Evolutionary conservation across 2,797 vertebrate species (phyloP).

Genomic region (Mastacembelus armatus): DNA sequence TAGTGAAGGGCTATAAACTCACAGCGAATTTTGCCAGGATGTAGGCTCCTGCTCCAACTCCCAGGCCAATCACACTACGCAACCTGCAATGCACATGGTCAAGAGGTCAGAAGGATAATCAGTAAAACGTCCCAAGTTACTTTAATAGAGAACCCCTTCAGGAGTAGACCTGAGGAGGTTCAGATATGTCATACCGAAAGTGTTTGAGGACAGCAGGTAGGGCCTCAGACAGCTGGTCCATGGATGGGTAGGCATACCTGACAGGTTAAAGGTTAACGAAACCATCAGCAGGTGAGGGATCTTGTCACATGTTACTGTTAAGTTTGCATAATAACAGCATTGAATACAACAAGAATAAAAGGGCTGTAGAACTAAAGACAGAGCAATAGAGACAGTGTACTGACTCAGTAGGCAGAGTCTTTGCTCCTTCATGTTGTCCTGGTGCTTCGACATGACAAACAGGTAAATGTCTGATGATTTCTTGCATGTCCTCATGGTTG

Average conservation of each 20-base stretch:
- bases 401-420: constrained; percentile 89
- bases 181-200: constrained; percentile 87
- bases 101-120: constrained; percentile 9
- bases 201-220: constrained; percentile 91
- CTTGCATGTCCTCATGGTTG: constrained; percentile 93
- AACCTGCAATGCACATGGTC: constrained; percentile 79
- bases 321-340: background rate
- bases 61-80: constrained; percentile 91
- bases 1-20: constrained; percentile 72
- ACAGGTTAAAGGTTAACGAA: constrained; percentile 35
- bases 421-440: constrained; percentile 92
- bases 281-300: background rate
- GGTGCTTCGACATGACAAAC: constrained; percentile 95
- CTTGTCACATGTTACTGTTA: background rate
- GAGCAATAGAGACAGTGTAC: constrained; percentile 16
- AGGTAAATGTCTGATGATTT: constrained; percentile 92
- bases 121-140: background rate
- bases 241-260: constrained; percentile 92
- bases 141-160: background rate
- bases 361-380: too few relatives aligned
- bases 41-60: constrained; percentile 93
- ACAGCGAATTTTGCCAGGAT: constrained; percentile 94
- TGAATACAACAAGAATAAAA: background rate
- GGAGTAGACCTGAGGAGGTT: constrained; percentile 1
- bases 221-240: constrained; percentile 95